A percentile compares a stretch with the other conserved stretches of the same genome.
Evolutionary conservation across 2,113 vertebrate species (phyloP).

Genomic region (Ciconia stormi): DNA sequence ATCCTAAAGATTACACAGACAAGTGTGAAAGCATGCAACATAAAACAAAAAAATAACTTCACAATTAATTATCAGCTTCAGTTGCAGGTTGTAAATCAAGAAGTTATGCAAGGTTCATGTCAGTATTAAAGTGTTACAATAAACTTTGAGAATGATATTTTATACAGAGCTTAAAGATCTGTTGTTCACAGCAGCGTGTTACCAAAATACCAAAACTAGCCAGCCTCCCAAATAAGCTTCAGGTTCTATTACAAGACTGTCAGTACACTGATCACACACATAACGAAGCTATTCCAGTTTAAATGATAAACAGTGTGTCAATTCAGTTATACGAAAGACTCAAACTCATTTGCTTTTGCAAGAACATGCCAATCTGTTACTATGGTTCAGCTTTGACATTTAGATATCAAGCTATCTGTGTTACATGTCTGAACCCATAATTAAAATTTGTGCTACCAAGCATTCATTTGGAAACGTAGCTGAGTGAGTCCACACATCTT

Average conservation of each 20-base stretch:
- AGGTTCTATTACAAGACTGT: neutral
- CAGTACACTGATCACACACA: neutral
- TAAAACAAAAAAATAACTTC: neutral
- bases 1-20: slow-evolving; percentile 75
- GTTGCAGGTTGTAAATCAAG: neutral
- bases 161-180: neutral
- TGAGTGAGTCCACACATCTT: neutral
- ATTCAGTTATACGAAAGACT: neutral
- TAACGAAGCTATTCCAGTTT: neutral
- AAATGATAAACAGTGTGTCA: neutral
- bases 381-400: neutral
- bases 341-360: neutral
- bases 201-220: neutral
- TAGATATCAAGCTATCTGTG: neutral
- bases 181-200: neutral
- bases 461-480: neutral
- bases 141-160: neutral
- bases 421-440: neutral
- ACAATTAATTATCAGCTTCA: neutral
- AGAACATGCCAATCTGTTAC: neutral
- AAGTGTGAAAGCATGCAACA: neutral
- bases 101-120: neutral
- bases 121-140: neutral
- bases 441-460: neutral
- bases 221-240: neutral